phyloP scores from a whole-genome alignment of 1,140 invertebrate genomes.

The Thrips palmi region DNA sequence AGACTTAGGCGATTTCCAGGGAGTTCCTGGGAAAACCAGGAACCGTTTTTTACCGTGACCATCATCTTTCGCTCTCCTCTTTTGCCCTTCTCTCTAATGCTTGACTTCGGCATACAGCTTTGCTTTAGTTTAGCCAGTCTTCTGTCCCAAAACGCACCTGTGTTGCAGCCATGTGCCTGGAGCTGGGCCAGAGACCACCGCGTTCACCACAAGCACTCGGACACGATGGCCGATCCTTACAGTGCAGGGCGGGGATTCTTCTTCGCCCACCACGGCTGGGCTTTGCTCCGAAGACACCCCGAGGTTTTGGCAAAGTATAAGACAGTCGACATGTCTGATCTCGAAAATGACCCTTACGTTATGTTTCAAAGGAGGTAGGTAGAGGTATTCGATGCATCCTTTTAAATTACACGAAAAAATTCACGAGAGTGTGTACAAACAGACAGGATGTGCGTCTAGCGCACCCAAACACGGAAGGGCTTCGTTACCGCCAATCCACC shows the following conservation, averaged over 20 bases:
- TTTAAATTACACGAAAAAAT: background rate
- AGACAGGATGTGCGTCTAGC: background rate
- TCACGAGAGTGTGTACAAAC: background rate
- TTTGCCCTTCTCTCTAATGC: too few species aligned
- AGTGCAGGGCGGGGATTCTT: constrained; percentile 44
- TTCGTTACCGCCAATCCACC: too few species aligned
- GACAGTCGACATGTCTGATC: constrained; percentile 48
- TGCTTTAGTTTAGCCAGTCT: too few species aligned
- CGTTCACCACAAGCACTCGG: constrained; percentile 24
- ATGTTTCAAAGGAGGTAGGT: constrained; percentile 47
- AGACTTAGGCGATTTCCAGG: too few species aligned
- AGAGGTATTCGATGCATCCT: too few species aligned
- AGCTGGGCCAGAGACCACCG: constrained; percentile 36
- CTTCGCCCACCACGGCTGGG: constrained; percentile 43
- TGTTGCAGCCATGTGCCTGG: too few species aligned
- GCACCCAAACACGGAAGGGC: background rate
- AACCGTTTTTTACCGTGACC: too few species aligned
- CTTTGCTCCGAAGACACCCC: constrained; percentile 35
- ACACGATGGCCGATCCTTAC: constrained; percentile 67
- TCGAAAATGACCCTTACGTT: constrained; percentile 47
- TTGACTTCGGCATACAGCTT: too few species aligned
- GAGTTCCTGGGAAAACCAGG: too few species aligned
- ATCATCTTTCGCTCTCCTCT: too few species aligned
- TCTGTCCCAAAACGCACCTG: too few species aligned
- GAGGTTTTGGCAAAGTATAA: constrained; percentile 43